Evolutionary conservation across 2,797 vertebrate genomes (phyloP), one percentile per base, ranked within the genome.

Genomic region (Adrianichthys oophorus): DNA sequence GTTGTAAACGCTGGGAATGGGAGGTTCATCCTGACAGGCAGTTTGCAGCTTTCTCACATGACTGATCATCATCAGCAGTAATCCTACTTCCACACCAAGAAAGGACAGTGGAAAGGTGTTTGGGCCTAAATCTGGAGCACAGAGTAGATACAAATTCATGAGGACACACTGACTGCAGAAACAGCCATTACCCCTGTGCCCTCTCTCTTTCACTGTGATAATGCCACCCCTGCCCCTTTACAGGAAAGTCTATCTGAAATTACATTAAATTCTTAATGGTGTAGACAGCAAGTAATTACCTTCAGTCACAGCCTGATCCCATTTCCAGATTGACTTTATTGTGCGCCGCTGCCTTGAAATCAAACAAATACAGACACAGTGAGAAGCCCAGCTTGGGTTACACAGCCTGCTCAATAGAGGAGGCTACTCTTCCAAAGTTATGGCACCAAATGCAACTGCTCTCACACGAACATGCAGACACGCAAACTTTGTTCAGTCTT

Each of bases 261-360:
- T 93, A 94, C 94, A 84, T 89, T 98, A 89, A 95, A 98, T 98
- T 95, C 94, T 98, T 96, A 95, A 96, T 93, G 88, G 74, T 78
- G 88, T 89, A 89, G 93, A 92, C 87, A 93, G 88, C 88, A 83
- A 88, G 92, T 92, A 93, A 93, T 94, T 95, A 95, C 91, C 89
- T 91, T 92, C 89, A 83, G 88, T 94, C 89, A 89, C 85, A 82
- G 86, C 72, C 89, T 49, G 89, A 94, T 96, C 95, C 89, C 74
- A 82, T 98, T 96, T 96, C 95, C 90, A 87, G 87, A 88, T 87
- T 85, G 83, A 71, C 86, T 88, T 94, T 92, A 92, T 93, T 93
- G 86, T 92, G 91, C 83, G 75, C 74, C 79, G 81, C 69, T 83
- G 83, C 79, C 80, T 83, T 80, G 87, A 92, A 92, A 91, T 93